Conservation (phyloP, 2,888 invertebrate species). For the Chalcis sispes region DNA sequence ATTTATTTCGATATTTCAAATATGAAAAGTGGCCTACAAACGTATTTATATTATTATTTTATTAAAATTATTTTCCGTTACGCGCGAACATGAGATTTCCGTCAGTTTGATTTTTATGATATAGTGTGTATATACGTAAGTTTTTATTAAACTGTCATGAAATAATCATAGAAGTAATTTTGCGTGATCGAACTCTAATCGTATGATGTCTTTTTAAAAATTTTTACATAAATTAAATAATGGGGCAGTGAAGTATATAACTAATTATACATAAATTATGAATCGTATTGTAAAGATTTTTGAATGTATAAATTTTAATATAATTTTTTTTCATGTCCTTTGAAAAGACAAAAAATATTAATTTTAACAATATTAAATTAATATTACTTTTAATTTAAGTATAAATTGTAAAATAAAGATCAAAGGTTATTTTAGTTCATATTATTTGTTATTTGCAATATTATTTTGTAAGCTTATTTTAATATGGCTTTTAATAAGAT, state of each 20-base stretch:
- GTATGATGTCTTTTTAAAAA: slow-evolving; percentile 52
- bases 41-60: slow-evolving; percentile 34
- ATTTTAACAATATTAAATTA: too few relatives aligned
- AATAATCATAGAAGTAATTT: slow-evolving; percentile 28
- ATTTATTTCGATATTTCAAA: too few relatives aligned
- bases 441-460: too few relatives aligned
- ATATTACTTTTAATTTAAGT: slow-evolving; percentile 7
- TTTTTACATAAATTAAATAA: neutral
- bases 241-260: slow-evolving; percentile 1
- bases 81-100: slow-evolving; percentile 46
- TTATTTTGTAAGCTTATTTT: too few relatives aligned
- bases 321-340: slow-evolving; percentile 14
- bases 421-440: slow-evolving; percentile 37
- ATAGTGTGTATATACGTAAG: slow-evolving; percentile 52
- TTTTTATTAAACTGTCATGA: slow-evolving; percentile 39
- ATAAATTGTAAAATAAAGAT: slow-evolving; percentile 2
- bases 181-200: slow-evolving; percentile 50
- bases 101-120: slow-evolving; percentile 52
- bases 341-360: slow-evolving; percentile 18
- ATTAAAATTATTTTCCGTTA: slow-evolving; percentile 30
- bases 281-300: neutral
- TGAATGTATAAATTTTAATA: slow-evolving; percentile 10
- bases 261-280: slow-evolving; percentile 23
- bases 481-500: too few relatives aligned
- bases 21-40: slow-evolving; percentile 20